Base-by-base conservation (phyloP, 1,140 invertebrate genomes). In the Zaprionus davidi region DNA sequence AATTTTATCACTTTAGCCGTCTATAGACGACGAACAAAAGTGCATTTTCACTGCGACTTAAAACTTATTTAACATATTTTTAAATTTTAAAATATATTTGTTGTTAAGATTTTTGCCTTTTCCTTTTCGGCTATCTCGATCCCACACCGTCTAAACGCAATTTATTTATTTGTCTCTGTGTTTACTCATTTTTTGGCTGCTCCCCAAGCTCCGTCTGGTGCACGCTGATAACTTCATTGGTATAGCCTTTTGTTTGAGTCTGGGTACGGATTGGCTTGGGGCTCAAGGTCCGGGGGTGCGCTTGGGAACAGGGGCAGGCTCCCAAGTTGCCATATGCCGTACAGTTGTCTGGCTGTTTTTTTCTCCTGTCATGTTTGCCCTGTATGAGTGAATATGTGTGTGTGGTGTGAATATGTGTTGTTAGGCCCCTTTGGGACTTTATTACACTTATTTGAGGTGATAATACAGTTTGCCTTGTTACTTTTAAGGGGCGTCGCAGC, bases 361-460 rank as follows among this genome's bases (percentile, higher is more conserved):
- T 67, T 65, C 46, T 44, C 22, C 44, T 34, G 46, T 56, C 70
- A 60, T 65, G 65, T 80, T 69, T 70, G 63, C 34, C n/a, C 9
- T 53, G 49, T 58, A 44, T 78, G 13, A 58, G 57, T 67, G 69
- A 53, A 41, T 76, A 28, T 66, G 51, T 46, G n/a, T 46, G n/a
- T 17, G 22, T 64, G 28, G 56, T 53, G 65, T 71, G 73, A 62
- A 22, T 22, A 22, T 63, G 77, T 85, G 22, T 68, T 86, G 79
- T 85, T 65, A 67, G 71, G 51, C 55, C 55, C 87, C 72, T 72
- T 53, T 63, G 75, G 85, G 75, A 84, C 78, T 88, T 88, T 88
- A 84, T 84, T 90, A 88, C 81, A 88, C 85, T 90, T 80, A 88
- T 88, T 88, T 88, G 81, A 88, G 84, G 84, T 88, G 84, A 88